Evolutionary conservation across 2,888 invertebrate genomes (phyloP), one percentile per base, ranked within the genome.

Genomic region (Oxyteleia sp.): DNA sequence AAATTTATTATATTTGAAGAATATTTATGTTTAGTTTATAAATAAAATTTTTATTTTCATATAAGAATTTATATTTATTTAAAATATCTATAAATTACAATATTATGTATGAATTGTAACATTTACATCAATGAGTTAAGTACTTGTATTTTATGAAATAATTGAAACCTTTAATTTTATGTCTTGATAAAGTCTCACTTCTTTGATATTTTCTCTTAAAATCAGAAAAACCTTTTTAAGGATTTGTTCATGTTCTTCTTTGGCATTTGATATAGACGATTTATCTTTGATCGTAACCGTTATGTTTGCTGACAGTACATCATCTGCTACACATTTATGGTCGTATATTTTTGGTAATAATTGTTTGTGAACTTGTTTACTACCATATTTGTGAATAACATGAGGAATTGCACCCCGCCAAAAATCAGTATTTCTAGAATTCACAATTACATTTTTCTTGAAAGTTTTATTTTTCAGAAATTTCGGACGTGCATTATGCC

Each of bases 211-310:
- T 18, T 68, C 35, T 18, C 59, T 85, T 8, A 91, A 76, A 26
- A 78, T 64, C 2, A 87, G 66, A 38, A 93, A 90, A 10, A 53
- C 84, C 13, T 59, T 87, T 68, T 66, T 88, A 47, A 90, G 53
- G 15, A 86, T 35, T 16, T 64, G 43, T 0, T 83, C 43, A 57
- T 85, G 81, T 26, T 86, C 74, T 51, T 88, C 84, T 11, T 81
- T 63, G 0, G 72, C 71, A 16, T 87, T 85, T 2, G 63, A 23
- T 7, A 80, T 23, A n/a, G n/a, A n/a, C 8, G 87, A 80, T 74
- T 92, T 92, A 69, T 91, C 91, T 69, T 85, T 91, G 13, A 92
- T 91, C 2, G 91, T 91, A 35, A 92, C 87, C 79, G 88, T 91
- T 32, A 92, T 92, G 15, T 78, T 88, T 41, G 87, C 84, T 35